phyloP scores from a whole-genome alignment of 92 coral and sea anemone species.

The Epizoanthus stellaris region DNA sequence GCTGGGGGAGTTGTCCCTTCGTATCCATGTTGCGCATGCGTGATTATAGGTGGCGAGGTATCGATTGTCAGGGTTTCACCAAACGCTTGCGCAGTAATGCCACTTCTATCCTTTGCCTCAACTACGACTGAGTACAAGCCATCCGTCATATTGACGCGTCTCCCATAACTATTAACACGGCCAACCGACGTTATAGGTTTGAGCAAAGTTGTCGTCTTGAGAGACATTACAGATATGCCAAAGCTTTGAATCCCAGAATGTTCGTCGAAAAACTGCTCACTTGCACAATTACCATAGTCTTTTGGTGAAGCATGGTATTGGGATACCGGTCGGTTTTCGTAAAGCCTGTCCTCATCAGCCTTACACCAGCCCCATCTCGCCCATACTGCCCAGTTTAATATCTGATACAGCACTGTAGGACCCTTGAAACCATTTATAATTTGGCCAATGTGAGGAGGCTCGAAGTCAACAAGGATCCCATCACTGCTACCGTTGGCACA shows the following conservation, averaged over 20 bases:
- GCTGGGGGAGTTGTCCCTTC: constrained; percentile 48
- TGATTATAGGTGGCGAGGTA: constrained; percentile 77
- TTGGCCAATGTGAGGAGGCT: constrained; percentile 89
- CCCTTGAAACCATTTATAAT: constrained; percentile 84
- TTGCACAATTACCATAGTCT: constrained; percentile 58
- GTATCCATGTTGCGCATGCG: constrained; percentile 75
- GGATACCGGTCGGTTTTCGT: constrained; percentile 22
- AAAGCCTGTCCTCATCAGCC: constrained; percentile 68
- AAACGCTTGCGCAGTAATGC: constrained; percentile 66
- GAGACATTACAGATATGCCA: constrained; percentile 84
- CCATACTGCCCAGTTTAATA: constrained; percentile 92
- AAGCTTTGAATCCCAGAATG: constrained; percentile 84
- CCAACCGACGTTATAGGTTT: constrained; percentile 72
- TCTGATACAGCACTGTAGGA: constrained; percentile 79
- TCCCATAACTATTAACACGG: constrained; percentile 79
- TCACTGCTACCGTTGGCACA: constrained; percentile 94
- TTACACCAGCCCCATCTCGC: constrained; percentile 99
- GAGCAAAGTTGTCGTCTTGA: constrained; percentile 56
- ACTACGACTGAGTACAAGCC: constrained; percentile 91
- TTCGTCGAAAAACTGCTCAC: constrained; percentile 81
- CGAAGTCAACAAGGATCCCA: constrained; percentile 89
- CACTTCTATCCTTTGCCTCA: constrained; percentile 88
- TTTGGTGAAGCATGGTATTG: constrained; percentile 16
- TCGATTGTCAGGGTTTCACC: constrained; percentile 88
- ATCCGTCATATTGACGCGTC: constrained; percentile 75